phyloP scores from a whole-genome alignment of 2,797 vertebrate genomes.

The Mormyrus proboscirostris region DNA sequence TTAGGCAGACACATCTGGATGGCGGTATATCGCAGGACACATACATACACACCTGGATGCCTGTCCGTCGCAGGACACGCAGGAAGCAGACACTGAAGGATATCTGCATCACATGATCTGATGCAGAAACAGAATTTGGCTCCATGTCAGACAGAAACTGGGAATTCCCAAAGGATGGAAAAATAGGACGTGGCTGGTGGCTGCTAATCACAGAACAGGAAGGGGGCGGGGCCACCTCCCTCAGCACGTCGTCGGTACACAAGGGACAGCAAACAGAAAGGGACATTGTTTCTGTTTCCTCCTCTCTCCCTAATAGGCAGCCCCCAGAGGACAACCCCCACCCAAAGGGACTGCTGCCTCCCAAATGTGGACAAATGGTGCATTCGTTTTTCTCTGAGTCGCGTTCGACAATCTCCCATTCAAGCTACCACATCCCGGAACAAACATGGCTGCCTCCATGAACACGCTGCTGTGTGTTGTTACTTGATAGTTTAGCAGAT shows the following conservation, averaged over 20 bases:
- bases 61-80: not conserved
- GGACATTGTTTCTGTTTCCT: not conserved
- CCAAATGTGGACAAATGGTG: not conserved
- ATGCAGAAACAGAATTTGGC: not conserved
- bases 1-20: not conserved
- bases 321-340: not conserved
- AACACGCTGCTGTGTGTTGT: no score
- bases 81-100: no score
- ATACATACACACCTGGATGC: no score
- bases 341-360: not conserved
- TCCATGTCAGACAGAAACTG: not conserved
- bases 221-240: not conserved
- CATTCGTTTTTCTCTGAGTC: no score
- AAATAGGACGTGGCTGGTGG: not conserved
- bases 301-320: not conserved
- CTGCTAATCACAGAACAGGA: not conserved
- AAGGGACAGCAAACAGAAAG: not conserved
- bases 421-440: no score
- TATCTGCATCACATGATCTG: not conserved
- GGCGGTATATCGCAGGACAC: no score
- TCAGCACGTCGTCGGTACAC: not conserved
- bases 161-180: not conserved
- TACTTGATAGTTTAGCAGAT: no score
- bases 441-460: no score
- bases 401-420: no score